Base-by-base conservation (phyloP, 2,888 invertebrate genomes). In the Campoplex capitator region DNA sequence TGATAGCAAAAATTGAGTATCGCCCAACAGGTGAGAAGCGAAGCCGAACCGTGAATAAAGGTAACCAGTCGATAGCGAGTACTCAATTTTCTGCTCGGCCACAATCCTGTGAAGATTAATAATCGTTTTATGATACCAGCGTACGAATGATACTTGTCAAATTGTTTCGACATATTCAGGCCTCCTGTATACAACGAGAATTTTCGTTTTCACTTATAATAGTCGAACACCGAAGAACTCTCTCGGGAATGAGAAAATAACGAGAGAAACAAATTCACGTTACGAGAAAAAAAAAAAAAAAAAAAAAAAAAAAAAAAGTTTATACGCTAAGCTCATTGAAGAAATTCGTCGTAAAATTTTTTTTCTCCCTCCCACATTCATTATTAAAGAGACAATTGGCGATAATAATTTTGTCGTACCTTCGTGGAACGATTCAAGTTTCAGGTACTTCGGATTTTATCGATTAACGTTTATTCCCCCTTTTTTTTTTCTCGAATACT, bases 31-130 rank as follows among this genome's bases (percentile, higher is more conserved):
- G 42, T 4, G 9, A 73, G 18, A 16, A 77, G 6, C n/a, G 48
- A 73, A 16, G 32, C 35, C 6, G 45, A 16, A 28, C 74, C 62
- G 65, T 84, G 38, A 48, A 84, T 8, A 16, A 71, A 16, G 23
- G 71, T 45, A 48, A 80, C 13, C 1, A 48, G n/a, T 48, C 71
- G 79, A 51, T 56, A 80, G 58, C 48, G 32, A 11, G 1, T 35
- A 16, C 58, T 48, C 8, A n/a, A 32, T 32, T 28, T 71, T 11
- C 32, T n/a, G 32, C 62, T 62, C 32, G 87, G 83, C 87, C 85
- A 87, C 16, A 87, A 62, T 58, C 87, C 87, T 16, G 84, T 76
- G n/a, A 79, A 23, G 7, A 78, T 54, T 42, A 85, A 58, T 54
- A 79, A n/a, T 62, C 71, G 58, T 73, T 82, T 78, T 8, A 87